These are phyloP conservation scores for Microcaecilia unicolor DNA, from an alignment of 2,797 vertebrate genomes.

Conservation along the genomic window DNA sequence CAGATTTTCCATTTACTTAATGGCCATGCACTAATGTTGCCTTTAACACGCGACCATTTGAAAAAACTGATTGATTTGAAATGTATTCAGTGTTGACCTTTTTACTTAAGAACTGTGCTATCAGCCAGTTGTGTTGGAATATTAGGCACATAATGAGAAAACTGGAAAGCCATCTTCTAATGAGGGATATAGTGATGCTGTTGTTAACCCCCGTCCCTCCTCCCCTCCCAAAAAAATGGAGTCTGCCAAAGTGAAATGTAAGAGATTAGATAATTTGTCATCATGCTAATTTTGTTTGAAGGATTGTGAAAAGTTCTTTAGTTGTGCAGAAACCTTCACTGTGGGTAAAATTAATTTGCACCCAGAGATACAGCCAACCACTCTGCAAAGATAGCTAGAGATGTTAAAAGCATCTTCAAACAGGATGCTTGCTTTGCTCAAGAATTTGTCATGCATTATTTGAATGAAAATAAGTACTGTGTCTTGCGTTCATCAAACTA, in stretches of 20 bases:
- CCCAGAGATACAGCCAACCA: constrained; percentile 7
- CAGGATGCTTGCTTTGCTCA: neutral
- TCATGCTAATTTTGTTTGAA: constrained; percentile 28
- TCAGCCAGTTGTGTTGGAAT: too few relatives aligned
- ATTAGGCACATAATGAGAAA: too few relatives aligned
- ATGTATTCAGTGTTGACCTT: too few relatives aligned
- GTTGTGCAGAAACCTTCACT: constrained; percentile 13
- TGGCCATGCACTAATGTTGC: too few relatives aligned
- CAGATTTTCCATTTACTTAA: too few relatives aligned
- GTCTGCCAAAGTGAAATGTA: constrained; percentile 12
- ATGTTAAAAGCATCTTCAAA: neutral
- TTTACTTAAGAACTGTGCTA: too few relatives aligned
- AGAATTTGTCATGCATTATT: neutral
- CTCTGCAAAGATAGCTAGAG: neutral
- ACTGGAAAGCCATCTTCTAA: too few relatives aligned
- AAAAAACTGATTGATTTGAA: too few relatives aligned
- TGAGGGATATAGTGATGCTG: neutral
- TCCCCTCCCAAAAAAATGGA: too few relatives aligned
- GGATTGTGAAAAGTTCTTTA: constrained; percentile 19
- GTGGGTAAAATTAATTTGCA: constrained; percentile 17
- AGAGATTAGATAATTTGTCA: constrained; percentile 26
- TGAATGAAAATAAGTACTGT: neutral
- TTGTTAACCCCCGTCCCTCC: too few relatives aligned
- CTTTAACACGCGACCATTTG: too few relatives aligned
- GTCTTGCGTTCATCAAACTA: neutral